phyloP scores from a whole-genome alignment of 2,113 vertebrate genomes.

The Callaeas wilsoni region DNA sequence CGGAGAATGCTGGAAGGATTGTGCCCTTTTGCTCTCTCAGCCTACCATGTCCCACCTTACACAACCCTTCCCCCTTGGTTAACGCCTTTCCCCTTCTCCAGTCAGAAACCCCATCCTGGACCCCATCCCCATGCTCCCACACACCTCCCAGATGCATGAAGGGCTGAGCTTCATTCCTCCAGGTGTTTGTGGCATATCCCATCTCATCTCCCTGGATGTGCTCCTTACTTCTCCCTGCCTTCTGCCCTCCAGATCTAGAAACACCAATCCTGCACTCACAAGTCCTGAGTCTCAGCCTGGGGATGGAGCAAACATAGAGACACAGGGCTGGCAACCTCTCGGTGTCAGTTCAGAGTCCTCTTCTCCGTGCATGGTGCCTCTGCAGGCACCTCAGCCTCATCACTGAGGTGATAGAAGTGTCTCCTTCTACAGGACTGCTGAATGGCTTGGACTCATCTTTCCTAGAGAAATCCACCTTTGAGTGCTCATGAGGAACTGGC shows the following conservation, averaged over 20 bases:
- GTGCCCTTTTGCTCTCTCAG: neutral
- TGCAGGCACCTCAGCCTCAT: neutral
- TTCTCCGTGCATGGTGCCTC: neutral
- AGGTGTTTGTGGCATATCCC: neutral
- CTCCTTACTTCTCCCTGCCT: neutral
- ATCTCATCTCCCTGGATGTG: neutral
- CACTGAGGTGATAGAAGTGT: neutral
- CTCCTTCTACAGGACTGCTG: neutral
- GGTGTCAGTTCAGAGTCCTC: fast-evolving
- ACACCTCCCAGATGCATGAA: neutral
- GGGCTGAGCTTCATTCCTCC: neutral
- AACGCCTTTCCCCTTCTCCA: neutral
- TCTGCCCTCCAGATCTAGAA: neutral
- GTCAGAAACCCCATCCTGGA: neutral
- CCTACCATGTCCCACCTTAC: neutral
- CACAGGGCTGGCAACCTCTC: neutral
- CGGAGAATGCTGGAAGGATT: neutral
- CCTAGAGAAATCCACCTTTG: neutral
- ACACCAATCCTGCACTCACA: neutral
- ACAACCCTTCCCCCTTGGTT: neutral
- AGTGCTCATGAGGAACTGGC: neutral
- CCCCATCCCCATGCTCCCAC: neutral
- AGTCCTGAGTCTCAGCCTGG: neutral
- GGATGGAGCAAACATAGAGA: neutral
- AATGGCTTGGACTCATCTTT: neutral